Evolutionary conservation across 2,797 vertebrate species (phyloP), one percentile per base, ranked within the genome.

Genomic region (Lepilemur septentrionalis): DNA sequence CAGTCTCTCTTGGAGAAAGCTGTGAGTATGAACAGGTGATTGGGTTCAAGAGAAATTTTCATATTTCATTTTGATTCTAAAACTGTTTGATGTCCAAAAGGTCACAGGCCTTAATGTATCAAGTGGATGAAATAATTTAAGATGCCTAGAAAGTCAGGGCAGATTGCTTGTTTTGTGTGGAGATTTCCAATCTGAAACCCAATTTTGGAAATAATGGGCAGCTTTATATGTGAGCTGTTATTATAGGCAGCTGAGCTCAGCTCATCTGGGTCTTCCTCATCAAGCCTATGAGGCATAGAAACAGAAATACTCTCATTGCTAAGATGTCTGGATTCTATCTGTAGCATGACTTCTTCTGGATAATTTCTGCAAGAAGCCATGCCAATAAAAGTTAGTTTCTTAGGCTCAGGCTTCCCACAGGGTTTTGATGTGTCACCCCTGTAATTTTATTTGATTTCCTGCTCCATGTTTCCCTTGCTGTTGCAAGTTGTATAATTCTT

Each of bases 211-310:
- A 82, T 91, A 95, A 95, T 91, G 70, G 95, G 63, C 59, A 95
- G 69, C 52, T 96, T 94, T 91, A 38, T 48, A 50, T 95, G 38
- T 93, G 79, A 82, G 50, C 94, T 92, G 55, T 91, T 81, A 92
- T 92, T 95, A 94, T 30, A 95, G 73, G 46, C 87, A 93, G 79
- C 91, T 96, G 95, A 96, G 48, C 80, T 96, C 81, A 95, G 89
- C 84, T 82, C 61, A 55, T 82, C 20, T 46, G 38, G 81, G 32
- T 52, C 81, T 93, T 87, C 61, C 38, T 79, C 48, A 83, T 14
- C 83, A 20, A 93, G 48, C 59, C 73, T 76, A 20, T 76, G 86
- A 96, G 72, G n/a, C 73, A 79, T 12, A 87, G 48, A 75, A 83
- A 85, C 50, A 93, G 91, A 93, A 94, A 94, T 61, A 76, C 38